Percentiles rank a stretch among this genome's conserved stretches.
Evolutionary conservation across 2,888 invertebrate genomes (phyloP).

Genomic region (Reticulitermes lucifugus): DNA sequence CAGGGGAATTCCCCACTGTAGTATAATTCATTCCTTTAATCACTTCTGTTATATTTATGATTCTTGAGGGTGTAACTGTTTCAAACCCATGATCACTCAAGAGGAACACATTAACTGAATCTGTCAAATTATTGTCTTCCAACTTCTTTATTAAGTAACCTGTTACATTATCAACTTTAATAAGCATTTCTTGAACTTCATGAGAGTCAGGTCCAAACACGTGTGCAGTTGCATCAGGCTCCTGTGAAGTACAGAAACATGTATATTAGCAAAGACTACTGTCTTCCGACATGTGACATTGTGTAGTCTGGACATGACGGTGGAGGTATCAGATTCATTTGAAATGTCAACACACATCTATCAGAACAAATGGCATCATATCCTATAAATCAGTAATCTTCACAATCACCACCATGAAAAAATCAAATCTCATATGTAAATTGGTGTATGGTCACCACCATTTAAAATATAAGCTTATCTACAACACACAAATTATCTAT

Average conservation of each 20-base stretch:
- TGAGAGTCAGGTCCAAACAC: slow-evolving; percentile 68
- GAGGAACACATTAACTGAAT: slow-evolving; percentile 73
- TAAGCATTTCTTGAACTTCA: slow-evolving; percentile 59
- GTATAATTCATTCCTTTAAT: slow-evolving; percentile 63
- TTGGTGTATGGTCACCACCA: too few species aligned
- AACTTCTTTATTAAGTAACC: slow-evolving; percentile 69
- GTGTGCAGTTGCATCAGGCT: slow-evolving; percentile 77
- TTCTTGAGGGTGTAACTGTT: slow-evolving; percentile 66
- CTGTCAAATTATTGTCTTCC: slow-evolving; percentile 63
- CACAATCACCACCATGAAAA: too few species aligned
- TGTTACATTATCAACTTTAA: slow-evolving; percentile 67
- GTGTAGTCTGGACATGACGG: too few species aligned
- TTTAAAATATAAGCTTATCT: too few species aligned
- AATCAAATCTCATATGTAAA: too few species aligned
- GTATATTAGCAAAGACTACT: too few species aligned
- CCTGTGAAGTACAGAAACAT: slow-evolving; percentile 70
- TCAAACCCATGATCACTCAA: slow-evolving; percentile 82
- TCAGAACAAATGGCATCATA: too few species aligned
- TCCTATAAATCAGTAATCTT: too few species aligned
- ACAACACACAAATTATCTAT: too few species aligned
- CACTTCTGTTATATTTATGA: slow-evolving; percentile 69
- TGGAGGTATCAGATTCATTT: too few species aligned
- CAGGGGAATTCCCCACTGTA: slow-evolving; percentile 68
- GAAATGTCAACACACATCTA: too few species aligned
- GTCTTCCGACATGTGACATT: too few species aligned